Conservation (phyloP, 1,140 invertebrate genomes). For the Aphelenchoides avenae region DNA sequence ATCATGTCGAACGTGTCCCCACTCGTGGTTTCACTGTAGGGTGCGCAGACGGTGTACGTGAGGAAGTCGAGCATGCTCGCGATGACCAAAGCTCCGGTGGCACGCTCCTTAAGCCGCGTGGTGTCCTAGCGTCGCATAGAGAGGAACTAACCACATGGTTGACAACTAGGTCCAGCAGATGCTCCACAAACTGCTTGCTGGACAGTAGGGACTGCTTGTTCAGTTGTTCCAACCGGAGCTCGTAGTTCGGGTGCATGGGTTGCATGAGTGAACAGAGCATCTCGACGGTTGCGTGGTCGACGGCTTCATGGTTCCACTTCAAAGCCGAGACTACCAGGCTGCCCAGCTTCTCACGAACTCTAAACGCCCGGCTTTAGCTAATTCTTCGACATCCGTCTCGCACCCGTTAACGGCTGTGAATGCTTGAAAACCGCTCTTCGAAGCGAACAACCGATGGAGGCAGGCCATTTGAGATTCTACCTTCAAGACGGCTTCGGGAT, state of each 20-base stretch:
- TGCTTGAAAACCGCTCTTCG: constrained; percentile 91
- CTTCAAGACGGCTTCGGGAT: constrained; percentile 66
- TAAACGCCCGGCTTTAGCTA: constrained; percentile 14
- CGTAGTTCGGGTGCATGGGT: constrained; percentile 94
- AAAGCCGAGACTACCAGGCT: constrained; percentile 83
- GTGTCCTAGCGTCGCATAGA: too few relatives aligned
- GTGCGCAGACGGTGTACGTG: constrained; percentile 95
- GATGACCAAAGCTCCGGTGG: constrained; percentile 68
- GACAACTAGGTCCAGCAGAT: constrained; percentile 88
- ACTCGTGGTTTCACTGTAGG: constrained; percentile 97
- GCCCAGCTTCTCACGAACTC: constrained; percentile 89
- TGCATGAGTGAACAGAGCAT: constrained; percentile 96
- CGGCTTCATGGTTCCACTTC: constrained; percentile 77
- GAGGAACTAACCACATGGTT: constrained; percentile 78
- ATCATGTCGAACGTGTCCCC: constrained; percentile 92
- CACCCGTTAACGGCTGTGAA: constrained; percentile 84
- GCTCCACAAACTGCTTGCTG: constrained; percentile 84
- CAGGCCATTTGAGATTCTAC: constrained; percentile 87
- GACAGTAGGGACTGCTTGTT: constrained; percentile 93
- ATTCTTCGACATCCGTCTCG: constrained; percentile 38
- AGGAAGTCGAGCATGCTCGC: constrained; percentile 93
- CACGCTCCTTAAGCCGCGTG: constrained; percentile 68
- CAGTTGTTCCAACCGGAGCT: constrained; percentile 87
- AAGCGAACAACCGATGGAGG: constrained; percentile 82
- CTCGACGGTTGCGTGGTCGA: constrained; percentile 91